These are phyloP conservation scores for Yponomeuta cagnagella DNA, from an alignment of 2,888 invertebrate species.

Conservation along the genomic window DNA sequence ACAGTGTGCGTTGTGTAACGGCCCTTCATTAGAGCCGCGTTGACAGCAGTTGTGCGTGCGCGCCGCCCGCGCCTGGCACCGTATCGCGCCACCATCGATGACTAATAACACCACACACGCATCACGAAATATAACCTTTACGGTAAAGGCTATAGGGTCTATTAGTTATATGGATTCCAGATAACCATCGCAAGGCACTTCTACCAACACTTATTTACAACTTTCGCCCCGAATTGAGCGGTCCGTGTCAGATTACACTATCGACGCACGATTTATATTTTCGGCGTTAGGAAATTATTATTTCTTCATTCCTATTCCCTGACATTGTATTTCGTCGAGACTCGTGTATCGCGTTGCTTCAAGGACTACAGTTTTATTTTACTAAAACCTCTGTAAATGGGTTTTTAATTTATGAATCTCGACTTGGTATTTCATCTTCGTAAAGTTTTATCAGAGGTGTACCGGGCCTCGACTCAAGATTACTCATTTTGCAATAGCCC, in stretches of 20 bases:
- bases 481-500: conserved; percentile 74
- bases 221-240: conserved; percentile 69
- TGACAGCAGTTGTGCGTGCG: conserved; percentile 74
- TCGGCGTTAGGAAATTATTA: conserved; percentile 56
- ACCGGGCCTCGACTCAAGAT: conserved; percentile 60
- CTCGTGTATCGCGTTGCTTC: conserved; percentile 3
- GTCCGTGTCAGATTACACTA: conserved; percentile 61
- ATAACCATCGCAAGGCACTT: conserved; percentile 68
- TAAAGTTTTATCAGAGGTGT: conserved; percentile 43
- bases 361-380: background rate
- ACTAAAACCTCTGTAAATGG: background rate
- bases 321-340: conserved; percentile 16
- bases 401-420: background rate
- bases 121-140: conserved; percentile 22
- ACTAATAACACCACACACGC: conserved; percentile 61
- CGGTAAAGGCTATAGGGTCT: background rate
- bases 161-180: conserved; percentile 21
- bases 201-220: conserved; percentile 65
- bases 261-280: conserved; percentile 60
- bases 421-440: conserved; percentile 5
- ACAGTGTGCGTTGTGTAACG: conserved; percentile 71
- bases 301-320: conserved; percentile 51
- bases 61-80: conserved; percentile 67
- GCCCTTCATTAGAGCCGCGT: conserved; percentile 74
- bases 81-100: conserved; percentile 74